Evolutionary conservation across 1,140 invertebrate genomes (phyloP).

Genomic region (Zaprionus ghesquierei): DNA sequence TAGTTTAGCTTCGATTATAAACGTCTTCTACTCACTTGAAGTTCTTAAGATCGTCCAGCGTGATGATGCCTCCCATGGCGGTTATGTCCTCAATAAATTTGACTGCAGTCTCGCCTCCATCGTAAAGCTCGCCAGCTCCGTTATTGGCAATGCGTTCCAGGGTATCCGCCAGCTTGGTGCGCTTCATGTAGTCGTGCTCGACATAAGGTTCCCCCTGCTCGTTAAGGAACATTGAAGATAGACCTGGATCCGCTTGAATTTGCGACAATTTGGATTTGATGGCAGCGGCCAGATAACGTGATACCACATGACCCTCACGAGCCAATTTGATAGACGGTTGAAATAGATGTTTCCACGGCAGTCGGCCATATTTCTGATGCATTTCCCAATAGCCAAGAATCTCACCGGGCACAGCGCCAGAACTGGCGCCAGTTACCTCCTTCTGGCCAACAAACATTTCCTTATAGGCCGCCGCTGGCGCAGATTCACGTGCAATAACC

Average conservation of each 20-base stretch:
- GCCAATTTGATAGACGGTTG: conserved; percentile 90
- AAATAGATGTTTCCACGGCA: conserved; percentile 93
- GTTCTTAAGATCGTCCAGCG: conserved; percentile 88
- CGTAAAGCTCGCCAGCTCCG: conserved; percentile 87
- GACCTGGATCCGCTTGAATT: conserved; percentile 86
- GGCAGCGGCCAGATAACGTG: conserved; percentile 87
- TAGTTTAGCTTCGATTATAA: no score
- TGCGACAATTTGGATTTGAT: conserved; percentile 83
- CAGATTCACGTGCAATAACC: conserved; percentile 92
- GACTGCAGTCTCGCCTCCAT: conserved; percentile 87
- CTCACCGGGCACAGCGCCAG: conserved; percentile 96
- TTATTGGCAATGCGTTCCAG: conserved; percentile 88
- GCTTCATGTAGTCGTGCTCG: conserved; percentile 88
- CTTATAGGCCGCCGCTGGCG: conserved; percentile 86
- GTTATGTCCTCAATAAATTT: conserved; percentile 88
- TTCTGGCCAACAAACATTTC: conserved; percentile 87
- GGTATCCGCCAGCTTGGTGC: conserved; percentile 88
- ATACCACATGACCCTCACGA: conserved; percentile 88
- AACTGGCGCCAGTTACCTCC: conserved; percentile 83
- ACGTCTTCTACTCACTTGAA: conserved; percentile 79
- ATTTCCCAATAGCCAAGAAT: conserved; percentile 93
- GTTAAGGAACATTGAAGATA: conserved; percentile 87
- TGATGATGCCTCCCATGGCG: conserved; percentile 89
- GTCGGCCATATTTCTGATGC: conserved; percentile 89
- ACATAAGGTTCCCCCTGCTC: conserved; percentile 85